These are phyloP conservation scores for Pocillopora meandrina DNA, from an alignment of 92 coral and sea anemone species.

Conservation along the genomic window DNA sequence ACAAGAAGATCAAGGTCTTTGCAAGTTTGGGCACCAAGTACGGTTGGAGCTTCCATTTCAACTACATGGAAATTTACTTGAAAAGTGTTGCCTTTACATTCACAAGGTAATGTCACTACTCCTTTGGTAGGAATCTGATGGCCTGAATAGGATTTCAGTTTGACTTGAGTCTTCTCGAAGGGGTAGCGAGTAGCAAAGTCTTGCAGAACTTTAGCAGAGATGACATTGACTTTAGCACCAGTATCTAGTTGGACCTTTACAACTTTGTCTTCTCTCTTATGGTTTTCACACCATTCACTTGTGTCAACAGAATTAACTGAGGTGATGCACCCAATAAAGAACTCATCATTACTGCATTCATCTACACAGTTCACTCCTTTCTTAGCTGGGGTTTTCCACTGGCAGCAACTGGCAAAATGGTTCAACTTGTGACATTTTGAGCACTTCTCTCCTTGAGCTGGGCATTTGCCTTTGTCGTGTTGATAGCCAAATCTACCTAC, in stretches of 20 bases:
- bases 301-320: slow-evolving; percentile 9
- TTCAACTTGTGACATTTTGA: slow-evolving; percentile 46
- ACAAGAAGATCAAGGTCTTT: slow-evolving; percentile 39
- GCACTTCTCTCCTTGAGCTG: slow-evolving; percentile 41
- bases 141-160: slow-evolving; percentile 12
- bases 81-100: slow-evolving; percentile 31
- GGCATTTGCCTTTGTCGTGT: slow-evolving; percentile 43
- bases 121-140: slow-evolving; percentile 17
- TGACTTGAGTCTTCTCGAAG: background rate
- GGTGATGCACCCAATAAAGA: slow-evolving; percentile 24
- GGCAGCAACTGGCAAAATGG: slow-evolving; percentile 50
- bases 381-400: background rate
- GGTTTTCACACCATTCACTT: slow-evolving; percentile 22
- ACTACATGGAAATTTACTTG: slow-evolving; percentile 18
- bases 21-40: slow-evolving; percentile 50
- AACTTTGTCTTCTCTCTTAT: slow-evolving; percentile 34
- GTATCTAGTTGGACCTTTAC: too few species aligned
- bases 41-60: slow-evolving; percentile 40
- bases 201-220: slow-evolving; percentile 32
- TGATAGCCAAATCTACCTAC: slow-evolving; percentile 18
- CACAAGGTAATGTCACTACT: slow-evolving; percentile 44
- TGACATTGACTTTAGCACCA: slow-evolving; percentile 57
- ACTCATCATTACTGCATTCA: background rate
- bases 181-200: background rate
- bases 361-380: slow-evolving; percentile 34